A percentile compares a stretch with the other conserved stretches of the same genome.
These are phyloP conservation scores for Diarsia brunnea DNA, from an alignment of 2,888 invertebrate species.

Conservation along the genomic window DNA sequence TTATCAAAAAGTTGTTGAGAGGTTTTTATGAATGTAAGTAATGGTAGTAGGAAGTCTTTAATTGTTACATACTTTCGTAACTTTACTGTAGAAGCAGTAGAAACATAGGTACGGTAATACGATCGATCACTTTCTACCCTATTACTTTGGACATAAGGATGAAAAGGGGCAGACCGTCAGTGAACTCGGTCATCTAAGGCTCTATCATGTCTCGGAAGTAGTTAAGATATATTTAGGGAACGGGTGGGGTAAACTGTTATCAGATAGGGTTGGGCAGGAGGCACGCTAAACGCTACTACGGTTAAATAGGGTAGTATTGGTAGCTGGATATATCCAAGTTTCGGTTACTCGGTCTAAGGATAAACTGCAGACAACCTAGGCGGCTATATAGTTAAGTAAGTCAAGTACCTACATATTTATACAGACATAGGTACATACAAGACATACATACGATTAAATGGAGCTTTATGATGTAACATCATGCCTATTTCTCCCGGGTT, in stretches of 20 bases:
- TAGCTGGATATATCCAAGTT: not conserved
- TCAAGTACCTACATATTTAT: not conserved
- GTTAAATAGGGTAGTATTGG: not conserved
- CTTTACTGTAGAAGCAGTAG: not conserved
- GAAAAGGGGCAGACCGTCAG: no score
- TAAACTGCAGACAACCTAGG: not conserved
- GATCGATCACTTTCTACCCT: no score
- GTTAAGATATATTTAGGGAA: conserved; percentile 27
- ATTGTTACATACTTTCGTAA: not conserved
- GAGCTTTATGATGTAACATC: not conserved
- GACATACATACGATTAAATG: not conserved
- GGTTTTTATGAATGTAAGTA: no score
- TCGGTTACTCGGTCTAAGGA: not conserved
- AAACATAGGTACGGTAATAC: not conserved
- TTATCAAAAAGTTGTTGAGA: no score
- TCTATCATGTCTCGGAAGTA: not conserved
- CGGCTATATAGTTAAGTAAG: not conserved
- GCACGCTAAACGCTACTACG: not conserved
- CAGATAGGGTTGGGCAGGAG: conserved; percentile 5
- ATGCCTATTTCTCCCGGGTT: not conserved
- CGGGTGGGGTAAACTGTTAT: conserved; percentile 6
- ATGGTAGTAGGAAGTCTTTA: not conserved
- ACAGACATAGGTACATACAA: not conserved
- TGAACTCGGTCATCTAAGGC: not conserved
- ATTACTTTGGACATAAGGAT: no score